Evolutionary conservation across 1,140 invertebrate genomes (phyloP).

Genomic region (Drosophila gunungcola): DNA sequence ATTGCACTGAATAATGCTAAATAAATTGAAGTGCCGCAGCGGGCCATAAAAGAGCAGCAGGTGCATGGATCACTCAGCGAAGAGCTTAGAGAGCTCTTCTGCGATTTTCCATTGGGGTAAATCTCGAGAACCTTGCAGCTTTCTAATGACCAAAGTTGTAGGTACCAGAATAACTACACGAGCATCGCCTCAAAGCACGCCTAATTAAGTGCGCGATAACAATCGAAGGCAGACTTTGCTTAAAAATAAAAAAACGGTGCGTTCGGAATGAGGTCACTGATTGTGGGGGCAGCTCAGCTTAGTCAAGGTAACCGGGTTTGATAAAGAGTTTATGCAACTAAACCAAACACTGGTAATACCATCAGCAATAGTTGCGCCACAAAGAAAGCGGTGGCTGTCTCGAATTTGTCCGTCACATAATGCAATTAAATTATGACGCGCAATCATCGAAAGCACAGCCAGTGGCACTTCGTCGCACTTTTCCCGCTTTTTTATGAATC

Average conservation of each 20-base stretch:
- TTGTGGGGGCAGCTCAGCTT: conserved; percentile 47
- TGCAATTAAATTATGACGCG: conserved; percentile 66
- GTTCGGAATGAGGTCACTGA: conserved; percentile 64
- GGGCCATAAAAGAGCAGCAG: conserved; percentile 28
- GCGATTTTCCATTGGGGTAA: background rate
- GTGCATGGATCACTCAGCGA: conserved; percentile 41
- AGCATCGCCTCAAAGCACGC: conserved; percentile 66
- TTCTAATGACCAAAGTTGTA: conserved; percentile 57
- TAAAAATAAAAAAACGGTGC: conserved; percentile 4
- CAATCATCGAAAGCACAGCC: conserved; percentile 72
- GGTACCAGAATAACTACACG: conserved; percentile 22
- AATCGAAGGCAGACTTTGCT: conserved; percentile 27
- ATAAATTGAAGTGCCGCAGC: conserved; percentile 53
- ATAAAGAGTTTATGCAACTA: conserved; percentile 61
- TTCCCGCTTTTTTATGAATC: conserved; percentile 46
- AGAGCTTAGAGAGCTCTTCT: conserved; percentile 17
- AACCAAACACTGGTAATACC: background rate
- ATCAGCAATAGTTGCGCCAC: conserved; percentile 42
- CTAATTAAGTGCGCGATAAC: conserved; percentile 79
- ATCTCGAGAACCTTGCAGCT: conserved; percentile 39
- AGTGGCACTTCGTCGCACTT: conserved; percentile 76
- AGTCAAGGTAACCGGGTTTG: conserved; percentile 30
- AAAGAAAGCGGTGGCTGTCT: conserved; percentile 53
- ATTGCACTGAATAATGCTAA: conserved; percentile 43
- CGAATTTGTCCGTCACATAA: conserved; percentile 62